phyloP scores from a whole-genome alignment of 2,888 invertebrate species.

The Drosophila crucigera region DNA sequence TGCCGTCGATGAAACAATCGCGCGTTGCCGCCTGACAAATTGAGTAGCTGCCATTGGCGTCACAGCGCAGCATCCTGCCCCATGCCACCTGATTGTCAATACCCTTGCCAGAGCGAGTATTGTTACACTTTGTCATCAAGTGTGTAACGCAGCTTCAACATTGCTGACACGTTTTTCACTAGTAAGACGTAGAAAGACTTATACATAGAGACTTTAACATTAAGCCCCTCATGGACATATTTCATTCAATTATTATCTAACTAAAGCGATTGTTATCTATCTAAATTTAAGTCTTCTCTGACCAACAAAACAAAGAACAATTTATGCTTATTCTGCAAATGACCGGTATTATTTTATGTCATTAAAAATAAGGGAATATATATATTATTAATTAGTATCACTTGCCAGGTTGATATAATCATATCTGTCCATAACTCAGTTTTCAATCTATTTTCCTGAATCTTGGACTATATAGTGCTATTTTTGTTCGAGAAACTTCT shows the following conservation, averaged over 20 bases:
- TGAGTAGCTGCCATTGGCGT: conserved; percentile 32
- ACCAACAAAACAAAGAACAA: not conserved
- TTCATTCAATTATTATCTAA: not conserved
- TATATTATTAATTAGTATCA: not conserved
- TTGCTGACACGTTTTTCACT: not conserved
- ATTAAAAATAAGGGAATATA: not conserved
- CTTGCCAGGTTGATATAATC: not conserved
- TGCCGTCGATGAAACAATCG: conserved; percentile 53
- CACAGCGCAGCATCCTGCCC: conserved; percentile 46
- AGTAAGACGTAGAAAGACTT: not conserved
- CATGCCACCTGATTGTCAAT: conserved; percentile 3
- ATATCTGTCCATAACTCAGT: not conserved
- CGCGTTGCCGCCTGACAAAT: conserved; percentile 57
- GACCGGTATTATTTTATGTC: not conserved
- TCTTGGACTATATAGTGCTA: not conserved
- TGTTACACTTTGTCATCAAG: not conserved
- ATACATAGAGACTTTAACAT: not conserved
- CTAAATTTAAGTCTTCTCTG: not conserved
- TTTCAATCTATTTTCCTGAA: not conserved
- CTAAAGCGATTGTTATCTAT: not conserved
- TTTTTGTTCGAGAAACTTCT: not conserved
- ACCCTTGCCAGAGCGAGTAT: not conserved
- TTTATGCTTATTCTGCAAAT: not conserved
- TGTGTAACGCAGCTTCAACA: not conserved
- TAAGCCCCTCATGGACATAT: not conserved